These are phyloP conservation scores for Sigmodon hispidus DNA, from an alignment of 2,113 vertebrate species.

Conservation along the genomic window DNA sequence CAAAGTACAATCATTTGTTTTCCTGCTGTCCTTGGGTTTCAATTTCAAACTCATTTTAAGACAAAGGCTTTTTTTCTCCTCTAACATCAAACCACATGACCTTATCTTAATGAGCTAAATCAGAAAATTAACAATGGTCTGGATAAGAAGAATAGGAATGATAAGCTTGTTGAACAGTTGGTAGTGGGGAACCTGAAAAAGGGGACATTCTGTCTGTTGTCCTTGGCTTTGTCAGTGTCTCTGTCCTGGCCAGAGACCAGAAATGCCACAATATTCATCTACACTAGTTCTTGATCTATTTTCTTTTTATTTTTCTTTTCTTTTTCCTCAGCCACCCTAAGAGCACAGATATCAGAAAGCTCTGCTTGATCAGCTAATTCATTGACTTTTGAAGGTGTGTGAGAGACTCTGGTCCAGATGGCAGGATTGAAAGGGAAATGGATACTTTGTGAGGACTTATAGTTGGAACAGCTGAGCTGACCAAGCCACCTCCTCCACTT, in stretches of 20 bases:
- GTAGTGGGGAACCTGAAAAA: not conserved
- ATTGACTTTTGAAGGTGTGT: not conserved
- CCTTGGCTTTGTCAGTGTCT: not conserved
- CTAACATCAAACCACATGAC: not conserved
- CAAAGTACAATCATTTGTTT: not conserved
- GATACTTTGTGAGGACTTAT: not conserved
- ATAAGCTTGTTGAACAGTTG: not conserved
- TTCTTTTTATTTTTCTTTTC: not conserved
- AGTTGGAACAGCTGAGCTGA: not conserved
- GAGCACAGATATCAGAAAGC: not conserved
- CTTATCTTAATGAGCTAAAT: not conserved
- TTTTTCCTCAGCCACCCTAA: not conserved
- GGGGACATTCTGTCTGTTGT: not conserved
- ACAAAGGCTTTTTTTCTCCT: not conserved
- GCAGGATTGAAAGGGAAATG: no score
- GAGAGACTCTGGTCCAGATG: not conserved
- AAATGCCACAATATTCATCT: not conserved
- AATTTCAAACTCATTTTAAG: constrained; percentile 3
- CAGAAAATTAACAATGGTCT: not conserved
- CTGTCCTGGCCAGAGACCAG: not conserved
- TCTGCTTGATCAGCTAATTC: not conserved
- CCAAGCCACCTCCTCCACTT: no score
- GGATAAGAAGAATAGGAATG: not conserved
- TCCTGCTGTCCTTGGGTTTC: not conserved
- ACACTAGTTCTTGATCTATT: not conserved